phyloP scores from a whole-genome alignment of 2,113 vertebrate genomes.

The Poicephalus meyeri region DNA sequence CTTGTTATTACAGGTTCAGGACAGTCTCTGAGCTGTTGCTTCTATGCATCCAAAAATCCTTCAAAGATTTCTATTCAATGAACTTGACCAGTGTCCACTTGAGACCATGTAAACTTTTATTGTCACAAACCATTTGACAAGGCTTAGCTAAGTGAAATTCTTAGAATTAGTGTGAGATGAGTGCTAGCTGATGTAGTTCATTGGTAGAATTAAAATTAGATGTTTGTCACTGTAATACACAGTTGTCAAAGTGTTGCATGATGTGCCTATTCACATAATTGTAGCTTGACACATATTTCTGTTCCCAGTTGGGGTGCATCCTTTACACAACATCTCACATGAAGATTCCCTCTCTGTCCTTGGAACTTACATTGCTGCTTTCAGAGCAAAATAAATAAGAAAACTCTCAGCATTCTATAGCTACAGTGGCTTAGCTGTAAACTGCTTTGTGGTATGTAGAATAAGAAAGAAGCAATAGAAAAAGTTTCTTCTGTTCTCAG shows the following conservation, averaged over 20 bases:
- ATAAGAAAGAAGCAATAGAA: not conserved
- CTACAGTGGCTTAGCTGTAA: not conserved
- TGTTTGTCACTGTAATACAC: not conserved
- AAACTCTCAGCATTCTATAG: not conserved
- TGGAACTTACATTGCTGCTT: not conserved
- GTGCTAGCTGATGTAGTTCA: not conserved
- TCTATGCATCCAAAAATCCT: not conserved
- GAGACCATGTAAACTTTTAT: not conserved
- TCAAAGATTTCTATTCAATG: not conserved
- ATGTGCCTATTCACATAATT: not conserved
- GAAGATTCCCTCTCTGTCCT: not conserved
- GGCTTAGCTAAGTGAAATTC: not conserved
- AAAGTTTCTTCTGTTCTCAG: not conserved
- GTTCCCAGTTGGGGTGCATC: not conserved
- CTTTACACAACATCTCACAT: not conserved
- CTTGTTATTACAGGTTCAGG: not conserved
- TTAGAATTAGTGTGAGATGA: not conserved
- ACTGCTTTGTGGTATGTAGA: not conserved
- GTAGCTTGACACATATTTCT: not conserved
- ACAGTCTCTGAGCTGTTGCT: not conserved
- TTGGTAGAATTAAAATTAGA: not conserved
- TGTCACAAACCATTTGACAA: not conserved
- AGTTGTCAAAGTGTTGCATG: not conserved
- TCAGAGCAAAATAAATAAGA: constrained; percentile 18
- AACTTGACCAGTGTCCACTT: not conserved